phyloP scores from a whole-genome alignment of 1,140 invertebrate species.

The Cydia splendana region DNA sequence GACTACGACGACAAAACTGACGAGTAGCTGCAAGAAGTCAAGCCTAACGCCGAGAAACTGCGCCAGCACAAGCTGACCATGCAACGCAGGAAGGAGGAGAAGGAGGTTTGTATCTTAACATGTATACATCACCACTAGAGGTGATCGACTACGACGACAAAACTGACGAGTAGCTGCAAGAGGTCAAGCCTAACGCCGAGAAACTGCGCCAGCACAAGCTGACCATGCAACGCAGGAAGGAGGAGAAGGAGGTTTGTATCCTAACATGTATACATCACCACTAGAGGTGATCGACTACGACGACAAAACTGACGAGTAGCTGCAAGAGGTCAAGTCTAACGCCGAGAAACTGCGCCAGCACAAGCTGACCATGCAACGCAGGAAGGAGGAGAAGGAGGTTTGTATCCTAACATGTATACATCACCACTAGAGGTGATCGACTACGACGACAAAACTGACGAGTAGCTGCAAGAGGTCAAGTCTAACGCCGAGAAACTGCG shows the following conservation, averaged over 20 bases:
- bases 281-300: conserved; percentile 96
- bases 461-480: conserved; percentile 94
- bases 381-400: conserved; percentile 86
- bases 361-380: conserved; percentile 88
- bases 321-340: conserved; percentile 95
- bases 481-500: conserved; percentile 95
- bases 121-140: too few relatives aligned
- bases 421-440: too few relatives aligned
- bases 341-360: conserved; percentile 94
- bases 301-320: conserved; percentile 93
- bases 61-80: conserved; percentile 91
- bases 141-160: conserved; percentile 96
- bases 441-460: conserved; percentile 94
- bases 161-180: conserved; percentile 92
- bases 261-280: too few relatives aligned
- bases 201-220: conserved; percentile 93
- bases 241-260: conserved; percentile 86
- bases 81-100: conserved; percentile 87
- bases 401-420: too few relatives aligned
- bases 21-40: conserved; percentile 94
- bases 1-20: conserved; percentile 96
- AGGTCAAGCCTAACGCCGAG: conserved; percentile 94
- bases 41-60: conserved; percentile 94
- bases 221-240: conserved; percentile 86
- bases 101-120: conserved; percentile 84